phyloP scores from a whole-genome alignment of 2,888 invertebrate genomes.

The Ornithoptera priamus region DNA sequence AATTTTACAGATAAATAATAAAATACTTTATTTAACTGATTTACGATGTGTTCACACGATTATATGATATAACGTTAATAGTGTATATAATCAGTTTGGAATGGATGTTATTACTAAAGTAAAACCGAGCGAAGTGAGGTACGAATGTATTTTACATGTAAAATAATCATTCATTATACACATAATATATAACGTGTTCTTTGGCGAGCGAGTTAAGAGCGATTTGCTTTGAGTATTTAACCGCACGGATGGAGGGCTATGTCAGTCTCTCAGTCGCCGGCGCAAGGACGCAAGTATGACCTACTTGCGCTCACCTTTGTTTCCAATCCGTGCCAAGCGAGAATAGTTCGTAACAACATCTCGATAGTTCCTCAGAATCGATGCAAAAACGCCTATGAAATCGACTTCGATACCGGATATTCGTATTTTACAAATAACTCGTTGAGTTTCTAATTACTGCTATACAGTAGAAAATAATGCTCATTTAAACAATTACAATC shows the following conservation, averaged over 20 bases:
- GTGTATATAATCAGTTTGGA: neutral
- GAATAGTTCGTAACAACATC: constrained; percentile 47
- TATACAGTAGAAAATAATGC: constrained; percentile 19
- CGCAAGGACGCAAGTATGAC: constrained; percentile 67
- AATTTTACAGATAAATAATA: no score
- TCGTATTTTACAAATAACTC: neutral
- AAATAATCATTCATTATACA: constrained; percentile 2
- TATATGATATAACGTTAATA: neutral
- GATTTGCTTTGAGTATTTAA: constrained; percentile 17
- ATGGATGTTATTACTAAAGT: neutral
- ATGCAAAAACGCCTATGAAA: constrained; percentile 9
- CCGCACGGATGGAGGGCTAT: constrained; percentile 52
- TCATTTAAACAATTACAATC: constrained; percentile 30
- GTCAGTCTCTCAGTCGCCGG: constrained; percentile 45
- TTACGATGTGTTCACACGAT: neutral
- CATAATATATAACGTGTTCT: constrained; percentile 3
- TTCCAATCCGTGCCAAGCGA: constrained; percentile 50
- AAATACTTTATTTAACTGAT: no score
- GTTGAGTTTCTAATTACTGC: constrained; percentile 17
- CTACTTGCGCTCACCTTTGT: constrained; percentile 74
- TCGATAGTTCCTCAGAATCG: constrained; percentile 38
- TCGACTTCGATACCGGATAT: constrained; percentile 3
- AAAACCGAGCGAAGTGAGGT: neutral
- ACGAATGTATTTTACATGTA: constrained; percentile 12
- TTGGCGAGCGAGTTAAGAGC: neutral